phyloP scores from a whole-genome alignment of 2,888 invertebrate species.

The Idaea biselata region DNA sequence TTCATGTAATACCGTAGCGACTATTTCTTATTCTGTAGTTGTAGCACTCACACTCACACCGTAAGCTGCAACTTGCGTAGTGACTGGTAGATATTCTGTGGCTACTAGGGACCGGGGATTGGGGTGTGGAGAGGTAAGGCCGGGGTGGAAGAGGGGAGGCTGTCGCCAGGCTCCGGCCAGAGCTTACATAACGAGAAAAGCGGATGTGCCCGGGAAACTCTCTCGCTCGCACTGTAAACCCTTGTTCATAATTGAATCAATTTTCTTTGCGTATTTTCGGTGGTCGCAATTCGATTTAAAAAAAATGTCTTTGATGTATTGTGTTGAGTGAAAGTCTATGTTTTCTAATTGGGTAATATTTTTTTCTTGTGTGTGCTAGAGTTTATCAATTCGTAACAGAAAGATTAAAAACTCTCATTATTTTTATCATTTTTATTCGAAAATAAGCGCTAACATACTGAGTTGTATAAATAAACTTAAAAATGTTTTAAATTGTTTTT shows the following conservation, averaged over 20 bases:
- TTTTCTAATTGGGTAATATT: not conserved
- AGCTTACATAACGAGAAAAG: slow-evolving; percentile 79
- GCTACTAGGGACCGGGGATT: slow-evolving; percentile 26
- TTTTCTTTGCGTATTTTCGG: slow-evolving; percentile 43
- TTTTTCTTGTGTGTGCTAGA: too few species aligned
- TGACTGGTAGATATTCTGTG: slow-evolving; percentile 25
- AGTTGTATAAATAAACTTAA: too few species aligned
- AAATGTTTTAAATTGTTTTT: too few species aligned
- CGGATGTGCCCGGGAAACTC: slow-evolving; percentile 63
- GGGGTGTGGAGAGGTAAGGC: slow-evolving; percentile 25
- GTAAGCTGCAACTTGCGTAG: slow-evolving; percentile 8
- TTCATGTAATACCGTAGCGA: not conserved
- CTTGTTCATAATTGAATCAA: slow-evolving; percentile 28
- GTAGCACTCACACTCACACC: not conserved
- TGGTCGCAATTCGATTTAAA: slow-evolving; percentile 27
- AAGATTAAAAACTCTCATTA: too few species aligned
- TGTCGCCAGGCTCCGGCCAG: slow-evolving; percentile 70
- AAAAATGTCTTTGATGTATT: slow-evolving; percentile 8
- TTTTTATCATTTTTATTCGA: too few species aligned
- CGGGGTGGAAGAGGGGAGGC: slow-evolving; percentile 28
- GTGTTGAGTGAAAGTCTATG: not conserved
- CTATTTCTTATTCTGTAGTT: not conserved
- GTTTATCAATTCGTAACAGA: too few species aligned
- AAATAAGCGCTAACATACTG: too few species aligned
- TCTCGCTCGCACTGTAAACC: slow-evolving; percentile 62